Evolutionary conservation across 2,888 invertebrate species (phyloP).

Genomic region (Drosophila quinaria): DNA sequence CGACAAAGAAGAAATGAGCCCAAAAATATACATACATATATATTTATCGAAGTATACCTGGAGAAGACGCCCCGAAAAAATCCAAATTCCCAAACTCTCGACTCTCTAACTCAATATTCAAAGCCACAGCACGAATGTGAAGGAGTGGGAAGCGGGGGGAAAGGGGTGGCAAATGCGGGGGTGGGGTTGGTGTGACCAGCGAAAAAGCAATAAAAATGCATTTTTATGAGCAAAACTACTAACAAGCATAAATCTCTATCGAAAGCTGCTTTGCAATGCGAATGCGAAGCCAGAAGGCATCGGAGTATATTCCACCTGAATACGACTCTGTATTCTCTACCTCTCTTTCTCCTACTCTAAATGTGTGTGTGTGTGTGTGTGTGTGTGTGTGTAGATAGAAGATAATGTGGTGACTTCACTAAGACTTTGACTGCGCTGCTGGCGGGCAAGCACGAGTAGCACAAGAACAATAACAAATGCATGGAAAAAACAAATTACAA

Average conservation of each 20-base stretch:
- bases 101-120: constrained; percentile 77
- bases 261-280: constrained; percentile 80
- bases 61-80: constrained; percentile 18
- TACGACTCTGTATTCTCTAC: constrained; percentile 7
- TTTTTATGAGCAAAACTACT: constrained; percentile 81
- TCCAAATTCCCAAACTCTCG: constrained; percentile 56
- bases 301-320: constrained; percentile 35
- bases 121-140: constrained; percentile 42
- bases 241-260: constrained; percentile 81
- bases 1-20: constrained; percentile 57
- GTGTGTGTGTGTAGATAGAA: constrained; percentile 58
- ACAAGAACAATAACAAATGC: constrained; percentile 79
- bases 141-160: background rate
- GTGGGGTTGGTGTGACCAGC: constrained; percentile 42
- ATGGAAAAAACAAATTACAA: constrained; percentile 80
- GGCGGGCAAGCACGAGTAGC: constrained; percentile 1
- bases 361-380: constrained; percentile 26
- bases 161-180: background rate
- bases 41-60: constrained; percentile 48
- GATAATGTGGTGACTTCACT: constrained; percentile 78
- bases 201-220: constrained; percentile 80
- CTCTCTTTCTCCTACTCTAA: constrained; percentile 2
- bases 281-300: constrained; percentile 31
- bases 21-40: constrained; percentile 40
- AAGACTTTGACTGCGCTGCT: constrained; percentile 61